Conservation (phyloP, 2,888 invertebrate genomes). For the Pediacus dermestoides region DNA sequence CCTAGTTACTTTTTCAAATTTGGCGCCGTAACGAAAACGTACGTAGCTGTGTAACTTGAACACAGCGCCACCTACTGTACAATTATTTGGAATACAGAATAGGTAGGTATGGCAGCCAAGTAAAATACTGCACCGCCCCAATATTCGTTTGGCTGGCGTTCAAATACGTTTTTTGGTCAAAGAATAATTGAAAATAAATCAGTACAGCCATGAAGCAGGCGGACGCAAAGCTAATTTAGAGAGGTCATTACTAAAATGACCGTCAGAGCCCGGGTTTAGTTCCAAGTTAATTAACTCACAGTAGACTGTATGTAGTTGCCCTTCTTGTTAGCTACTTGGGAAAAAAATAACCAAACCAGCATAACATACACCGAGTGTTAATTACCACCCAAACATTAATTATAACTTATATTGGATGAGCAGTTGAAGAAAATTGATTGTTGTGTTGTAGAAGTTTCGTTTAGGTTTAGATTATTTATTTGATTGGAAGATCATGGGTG, state of each 20-base stretch:
- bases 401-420: too few species aligned
- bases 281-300: slow-evolving; percentile 39
- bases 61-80: not conserved
- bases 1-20: too few species aligned
- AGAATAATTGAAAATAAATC: slow-evolving; percentile 40
- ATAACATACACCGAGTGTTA: too few species aligned
- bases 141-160: not conserved
- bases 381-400: too few species aligned
- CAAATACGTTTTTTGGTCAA: slow-evolving; percentile 17
- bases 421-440: too few species aligned
- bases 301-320: too few species aligned
- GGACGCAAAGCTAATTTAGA: slow-evolving; percentile 37
- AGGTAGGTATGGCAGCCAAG: not conserved
- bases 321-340: too few species aligned
- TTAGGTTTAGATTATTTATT: too few species aligned
- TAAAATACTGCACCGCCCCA: not conserved
- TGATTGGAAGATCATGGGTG: too few species aligned
- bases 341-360: too few species aligned
- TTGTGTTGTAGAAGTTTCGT: too few species aligned
- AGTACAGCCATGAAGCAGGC: slow-evolving; percentile 26
- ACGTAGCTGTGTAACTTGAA: not conserved
- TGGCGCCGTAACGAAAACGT: not conserved
- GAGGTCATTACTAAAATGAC: slow-evolving; percentile 42
- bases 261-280: slow-evolving; percentile 30
- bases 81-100: slow-evolving; percentile 1